phyloP scores from a whole-genome alignment of 2,888 invertebrate genomes.

The Callosobruchus maculatus region DNA sequence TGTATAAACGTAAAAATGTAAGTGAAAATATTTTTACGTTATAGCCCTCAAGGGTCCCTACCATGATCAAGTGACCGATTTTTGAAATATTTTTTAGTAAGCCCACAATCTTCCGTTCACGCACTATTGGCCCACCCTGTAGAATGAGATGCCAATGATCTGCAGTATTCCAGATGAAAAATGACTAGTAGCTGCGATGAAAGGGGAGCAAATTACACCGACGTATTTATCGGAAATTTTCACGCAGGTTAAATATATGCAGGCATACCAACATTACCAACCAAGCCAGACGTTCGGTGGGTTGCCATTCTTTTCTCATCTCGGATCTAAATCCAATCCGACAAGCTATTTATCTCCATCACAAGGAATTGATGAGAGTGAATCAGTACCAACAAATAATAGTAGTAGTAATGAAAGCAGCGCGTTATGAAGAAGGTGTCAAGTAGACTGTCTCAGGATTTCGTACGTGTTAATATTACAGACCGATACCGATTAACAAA shows the following conservation, averaged over 20 bases:
- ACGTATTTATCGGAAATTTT: neutral
- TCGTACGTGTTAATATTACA: no score
- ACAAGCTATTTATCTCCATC: neutral
- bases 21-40: no score
- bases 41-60: no score
- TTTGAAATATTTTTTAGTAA: no score
- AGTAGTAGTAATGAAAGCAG: neutral
- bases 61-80: no score
- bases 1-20: no score
- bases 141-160: no score
- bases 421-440: no score
- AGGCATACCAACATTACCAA: neutral
- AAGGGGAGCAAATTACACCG: neutral
- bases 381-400: neutral
- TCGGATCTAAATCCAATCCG: neutral
- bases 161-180: neutral
- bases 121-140: no score
- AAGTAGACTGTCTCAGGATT: no score
- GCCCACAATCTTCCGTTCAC: no score
- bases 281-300: neutral
- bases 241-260: neutral
- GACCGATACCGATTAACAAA: no score
- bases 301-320: neutral
- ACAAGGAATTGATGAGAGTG: neutral
- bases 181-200: neutral